phyloP scores from a whole-genome alignment of 2,888 invertebrate species.

The Branchipolynoe longqiensis region DNA sequence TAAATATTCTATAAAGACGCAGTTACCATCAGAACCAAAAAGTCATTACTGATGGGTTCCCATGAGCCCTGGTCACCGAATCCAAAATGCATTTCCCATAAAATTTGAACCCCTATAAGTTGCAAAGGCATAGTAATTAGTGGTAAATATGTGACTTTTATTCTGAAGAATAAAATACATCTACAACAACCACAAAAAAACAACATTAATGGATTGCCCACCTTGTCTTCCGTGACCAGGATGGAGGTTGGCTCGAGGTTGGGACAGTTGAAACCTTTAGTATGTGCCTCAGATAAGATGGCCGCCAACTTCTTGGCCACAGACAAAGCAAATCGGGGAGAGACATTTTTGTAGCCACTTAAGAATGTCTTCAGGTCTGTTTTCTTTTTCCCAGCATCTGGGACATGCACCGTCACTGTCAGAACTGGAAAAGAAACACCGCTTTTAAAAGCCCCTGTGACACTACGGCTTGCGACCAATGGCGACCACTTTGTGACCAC shows the following conservation, averaged over 20 bases:
- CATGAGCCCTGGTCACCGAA: too few species aligned
- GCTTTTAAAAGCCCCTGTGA: neutral
- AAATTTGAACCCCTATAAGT: too few species aligned
- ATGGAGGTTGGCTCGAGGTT: neutral
- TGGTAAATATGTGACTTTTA: neutral
- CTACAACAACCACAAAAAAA: neutral
- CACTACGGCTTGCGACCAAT: too few species aligned
- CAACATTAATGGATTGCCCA: neutral
- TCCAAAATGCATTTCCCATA: too few species aligned
- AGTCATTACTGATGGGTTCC: too few species aligned
- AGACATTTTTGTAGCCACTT: neutral
- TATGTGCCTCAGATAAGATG: constrained; percentile 19
- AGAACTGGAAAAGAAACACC: neutral
- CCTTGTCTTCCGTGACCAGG: neutral
- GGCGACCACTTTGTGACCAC: too few species aligned
- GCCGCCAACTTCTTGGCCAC: neutral
- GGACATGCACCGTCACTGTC: neutral
- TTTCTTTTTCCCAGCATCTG: neutral
- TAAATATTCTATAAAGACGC: too few species aligned
- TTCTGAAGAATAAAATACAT: neutral
- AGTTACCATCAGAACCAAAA: too few species aligned
- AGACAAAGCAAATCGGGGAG: neutral
- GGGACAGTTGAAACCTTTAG: neutral
- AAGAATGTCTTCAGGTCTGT: constrained; percentile 48
- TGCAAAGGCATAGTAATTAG: too few species aligned